phyloP scores from a whole-genome alignment of 2,113 vertebrate species.

The Cochlearius cochlearius region DNA sequence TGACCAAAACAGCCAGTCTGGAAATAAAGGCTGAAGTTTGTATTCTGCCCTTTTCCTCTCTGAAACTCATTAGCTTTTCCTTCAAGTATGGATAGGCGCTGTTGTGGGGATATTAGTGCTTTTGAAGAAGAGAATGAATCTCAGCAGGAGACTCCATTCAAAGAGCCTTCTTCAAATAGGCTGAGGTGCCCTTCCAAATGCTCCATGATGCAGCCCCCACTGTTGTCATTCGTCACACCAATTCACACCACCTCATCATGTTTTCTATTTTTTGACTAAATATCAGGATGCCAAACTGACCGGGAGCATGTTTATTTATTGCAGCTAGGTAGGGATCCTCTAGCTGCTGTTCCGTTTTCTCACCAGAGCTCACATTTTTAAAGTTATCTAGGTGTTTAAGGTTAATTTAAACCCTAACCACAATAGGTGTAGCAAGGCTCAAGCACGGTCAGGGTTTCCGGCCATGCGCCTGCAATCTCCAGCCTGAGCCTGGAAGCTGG shows the following conservation, averaged over 20 bases:
- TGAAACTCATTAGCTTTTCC: not conserved
- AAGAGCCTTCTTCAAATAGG: not conserved
- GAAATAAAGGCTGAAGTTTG: not conserved
- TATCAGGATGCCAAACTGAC: not conserved
- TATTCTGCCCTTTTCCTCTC: not conserved
- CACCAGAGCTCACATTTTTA: not conserved
- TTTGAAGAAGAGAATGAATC: not conserved
- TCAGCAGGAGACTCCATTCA: not conserved
- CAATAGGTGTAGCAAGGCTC: not conserved
- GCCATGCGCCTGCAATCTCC: not conserved
- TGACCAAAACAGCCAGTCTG: not conserved
- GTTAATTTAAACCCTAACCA: not conserved
- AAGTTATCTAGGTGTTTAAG: not conserved
- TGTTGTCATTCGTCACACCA: not conserved
- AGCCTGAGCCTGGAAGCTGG: not conserved
- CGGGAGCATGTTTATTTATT: not conserved
- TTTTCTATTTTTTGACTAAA: not conserved
- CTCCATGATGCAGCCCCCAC: not conserved
- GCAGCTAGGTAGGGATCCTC: not conserved
- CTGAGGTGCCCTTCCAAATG: not conserved
- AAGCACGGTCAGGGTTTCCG: not conserved
- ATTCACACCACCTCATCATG: not conserved
- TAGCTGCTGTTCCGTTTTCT: not conserved
- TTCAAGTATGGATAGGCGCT: not conserved
- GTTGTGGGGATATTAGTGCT: not conserved